phyloP scores from a whole-genome alignment of 2,797 vertebrate genomes.

The Danio choprae region DNA sequence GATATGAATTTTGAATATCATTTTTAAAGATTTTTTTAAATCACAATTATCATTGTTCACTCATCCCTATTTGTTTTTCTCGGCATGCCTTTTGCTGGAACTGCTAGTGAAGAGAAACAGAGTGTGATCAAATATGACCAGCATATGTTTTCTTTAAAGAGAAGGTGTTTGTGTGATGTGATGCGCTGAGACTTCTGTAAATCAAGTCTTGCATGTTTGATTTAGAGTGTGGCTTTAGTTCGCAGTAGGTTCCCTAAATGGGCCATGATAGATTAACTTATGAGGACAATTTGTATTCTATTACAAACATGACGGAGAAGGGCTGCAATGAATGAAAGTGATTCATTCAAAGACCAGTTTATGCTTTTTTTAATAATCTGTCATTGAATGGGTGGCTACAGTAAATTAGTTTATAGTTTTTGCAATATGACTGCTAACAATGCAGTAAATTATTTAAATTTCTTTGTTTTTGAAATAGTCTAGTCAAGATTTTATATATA shows the following conservation, averaged over 20 bases:
- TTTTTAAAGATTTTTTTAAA: no score
- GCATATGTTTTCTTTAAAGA: slow-evolving; percentile 58
- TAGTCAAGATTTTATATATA: no score
- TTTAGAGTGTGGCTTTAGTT: slow-evolving; percentile 62
- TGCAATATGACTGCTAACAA: neutral
- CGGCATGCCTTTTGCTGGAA: slow-evolving; percentile 28
- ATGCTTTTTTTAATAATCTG: neutral
- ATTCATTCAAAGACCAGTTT: slow-evolving; percentile 19
- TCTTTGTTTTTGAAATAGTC: no score
- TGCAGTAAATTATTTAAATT: neutral
- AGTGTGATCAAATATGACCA: slow-evolving; percentile 36
- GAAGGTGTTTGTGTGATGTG: slow-evolving; percentile 61
- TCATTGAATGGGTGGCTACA: neutral
- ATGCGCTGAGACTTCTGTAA: slow-evolving; percentile 60
- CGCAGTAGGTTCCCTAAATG: slow-evolving; percentile 50
- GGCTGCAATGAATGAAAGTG: slow-evolving; percentile 21
- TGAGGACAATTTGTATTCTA: slow-evolving; percentile 52
- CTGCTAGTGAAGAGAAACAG: slow-evolving; percentile 28
- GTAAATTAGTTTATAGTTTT: neutral
- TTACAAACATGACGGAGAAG: slow-evolving; percentile 50
- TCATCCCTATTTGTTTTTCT: slow-evolving; percentile 30
- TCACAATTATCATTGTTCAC: slow-evolving; percentile 12
- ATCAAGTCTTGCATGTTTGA: slow-evolving; percentile 56
- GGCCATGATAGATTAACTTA: slow-evolving; percentile 58
- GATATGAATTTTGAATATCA: no score